Evolutionary conservation across 2,113 vertebrate species (phyloP).

Genomic region (Amblyopsis rosae): DNA sequence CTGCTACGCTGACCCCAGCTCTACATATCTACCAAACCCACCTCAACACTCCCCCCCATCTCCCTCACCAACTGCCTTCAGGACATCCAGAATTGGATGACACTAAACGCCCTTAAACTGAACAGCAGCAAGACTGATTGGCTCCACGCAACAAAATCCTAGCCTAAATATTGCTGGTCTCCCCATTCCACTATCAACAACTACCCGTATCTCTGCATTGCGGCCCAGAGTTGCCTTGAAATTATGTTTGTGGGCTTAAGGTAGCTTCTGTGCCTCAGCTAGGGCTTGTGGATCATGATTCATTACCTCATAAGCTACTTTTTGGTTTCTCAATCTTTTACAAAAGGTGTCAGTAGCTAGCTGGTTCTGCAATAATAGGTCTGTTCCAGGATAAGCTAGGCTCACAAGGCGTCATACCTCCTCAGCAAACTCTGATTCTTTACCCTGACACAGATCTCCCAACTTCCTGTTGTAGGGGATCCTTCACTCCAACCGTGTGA

Average conservation of each 20-base stretch:
- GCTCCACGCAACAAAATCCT: no score
- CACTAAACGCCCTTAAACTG: no score
- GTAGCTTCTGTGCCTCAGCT: slow-evolving; percentile 2
- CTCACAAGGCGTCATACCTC: neutral
- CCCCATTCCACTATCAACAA: no score
- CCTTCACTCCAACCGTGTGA: neutral
- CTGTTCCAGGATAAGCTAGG: slow-evolving; percentile 5
- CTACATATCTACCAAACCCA: no score
- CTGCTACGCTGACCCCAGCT: no score
- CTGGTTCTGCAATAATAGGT: slow-evolving; percentile 2
- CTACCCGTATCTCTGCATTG: neutral
- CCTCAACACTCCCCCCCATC: no score
- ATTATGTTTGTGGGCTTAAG: slow-evolving; percentile 3
- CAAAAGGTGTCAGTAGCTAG: slow-evolving; percentile 9
- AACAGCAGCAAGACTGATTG: no score
- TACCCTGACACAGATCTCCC: neutral
- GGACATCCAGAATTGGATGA: no score
- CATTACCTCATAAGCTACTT: slow-evolving; percentile 17
- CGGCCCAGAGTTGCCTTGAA: slow-evolving; percentile 5
- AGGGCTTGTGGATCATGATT: neutral
- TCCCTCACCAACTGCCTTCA: no score
- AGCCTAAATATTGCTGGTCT: no score
- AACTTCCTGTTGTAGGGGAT: neutral
- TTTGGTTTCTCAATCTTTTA: no score
- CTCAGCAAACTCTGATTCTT: neutral